Evolutionary conservation across 2,888 invertebrate genomes (phyloP).

Genomic region (Teleogryllus oceanicus): DNA sequence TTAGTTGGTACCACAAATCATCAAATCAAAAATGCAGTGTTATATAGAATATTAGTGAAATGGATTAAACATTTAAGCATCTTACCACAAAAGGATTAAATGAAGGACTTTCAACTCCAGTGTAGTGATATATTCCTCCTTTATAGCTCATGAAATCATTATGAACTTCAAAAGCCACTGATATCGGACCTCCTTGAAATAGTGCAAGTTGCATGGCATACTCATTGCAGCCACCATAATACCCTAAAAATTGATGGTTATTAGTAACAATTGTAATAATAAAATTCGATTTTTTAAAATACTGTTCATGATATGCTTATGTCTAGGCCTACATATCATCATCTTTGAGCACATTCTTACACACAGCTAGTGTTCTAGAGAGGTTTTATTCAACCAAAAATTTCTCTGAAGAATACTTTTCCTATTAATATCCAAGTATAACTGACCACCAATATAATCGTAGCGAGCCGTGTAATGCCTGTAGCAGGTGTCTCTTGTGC

Average conservation of each 20-base stretch:
- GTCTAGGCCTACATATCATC: neutral
- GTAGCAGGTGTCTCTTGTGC: constrained; percentile 44
- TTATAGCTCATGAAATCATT: constrained; percentile 46
- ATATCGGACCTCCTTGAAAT: constrained; percentile 48
- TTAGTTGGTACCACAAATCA: too few relatives aligned
- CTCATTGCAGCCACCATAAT: constrained; percentile 48
- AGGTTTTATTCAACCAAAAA: too few relatives aligned
- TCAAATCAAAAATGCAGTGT: too few relatives aligned
- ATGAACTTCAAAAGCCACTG: constrained; percentile 50
- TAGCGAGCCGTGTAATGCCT: constrained; percentile 49
- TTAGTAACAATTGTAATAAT: too few relatives aligned
- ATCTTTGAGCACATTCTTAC: neutral
- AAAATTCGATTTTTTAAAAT: too few relatives aligned
- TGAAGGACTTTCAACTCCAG: constrained; percentile 41
- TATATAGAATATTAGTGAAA: too few relatives aligned
- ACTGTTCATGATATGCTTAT: too few relatives aligned
- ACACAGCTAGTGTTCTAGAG: neutral
- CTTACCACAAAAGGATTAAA: constrained; percentile 49
- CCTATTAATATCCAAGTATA: too few relatives aligned
- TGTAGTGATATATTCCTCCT: constrained; percentile 50
- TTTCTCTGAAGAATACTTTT: too few relatives aligned
- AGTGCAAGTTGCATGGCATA: constrained; percentile 48
- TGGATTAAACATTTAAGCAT: neutral
- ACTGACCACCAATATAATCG: constrained; percentile 50
- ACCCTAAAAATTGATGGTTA: constrained; percentile 35